A percentile compares a stretch with the other conserved stretches of the same genome.
Evolutionary conservation across 2,113 vertebrate genomes (phyloP).

Genomic region (Lophochroa leadbeateri): DNA sequence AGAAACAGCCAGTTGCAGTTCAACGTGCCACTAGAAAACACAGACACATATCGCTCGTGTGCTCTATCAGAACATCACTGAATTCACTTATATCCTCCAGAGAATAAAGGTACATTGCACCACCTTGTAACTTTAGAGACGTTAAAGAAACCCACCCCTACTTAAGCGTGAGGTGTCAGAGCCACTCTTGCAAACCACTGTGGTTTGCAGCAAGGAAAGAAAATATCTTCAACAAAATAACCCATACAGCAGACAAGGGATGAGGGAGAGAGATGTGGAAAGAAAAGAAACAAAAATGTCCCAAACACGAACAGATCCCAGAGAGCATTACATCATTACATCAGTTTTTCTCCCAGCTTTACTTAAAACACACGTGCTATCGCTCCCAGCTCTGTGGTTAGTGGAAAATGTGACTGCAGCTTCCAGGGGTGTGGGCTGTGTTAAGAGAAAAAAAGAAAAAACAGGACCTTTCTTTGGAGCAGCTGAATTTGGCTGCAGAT

Average conservation of each 20-base stretch:
- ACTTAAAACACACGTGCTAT: constrained; percentile 72
- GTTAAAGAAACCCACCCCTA: background rate
- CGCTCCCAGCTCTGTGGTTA: constrained; percentile 62
- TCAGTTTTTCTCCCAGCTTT: constrained; percentile 62
- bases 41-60: background rate
- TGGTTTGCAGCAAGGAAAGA: background rate
- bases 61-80: background rate
- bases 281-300: background rate
- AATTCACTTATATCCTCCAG: background rate
- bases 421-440: constrained; percentile 50
- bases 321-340: constrained; percentile 72
- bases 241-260: background rate
- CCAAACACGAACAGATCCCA: background rate
- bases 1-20: background rate
- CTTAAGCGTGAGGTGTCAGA: background rate
- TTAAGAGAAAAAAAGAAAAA: background rate
- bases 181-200: background rate
- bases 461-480: constrained; percentile 10
- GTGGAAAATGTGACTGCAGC: constrained; percentile 74
- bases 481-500: constrained; percentile 32
- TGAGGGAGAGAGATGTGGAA: background rate
- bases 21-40: background rate
- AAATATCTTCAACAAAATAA: background rate
- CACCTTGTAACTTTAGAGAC: background rate
- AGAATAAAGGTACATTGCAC: background rate